Evolutionary conservation across 1,140 invertebrate genomes (phyloP).

Genomic region (Aleiodes sp.): DNA sequence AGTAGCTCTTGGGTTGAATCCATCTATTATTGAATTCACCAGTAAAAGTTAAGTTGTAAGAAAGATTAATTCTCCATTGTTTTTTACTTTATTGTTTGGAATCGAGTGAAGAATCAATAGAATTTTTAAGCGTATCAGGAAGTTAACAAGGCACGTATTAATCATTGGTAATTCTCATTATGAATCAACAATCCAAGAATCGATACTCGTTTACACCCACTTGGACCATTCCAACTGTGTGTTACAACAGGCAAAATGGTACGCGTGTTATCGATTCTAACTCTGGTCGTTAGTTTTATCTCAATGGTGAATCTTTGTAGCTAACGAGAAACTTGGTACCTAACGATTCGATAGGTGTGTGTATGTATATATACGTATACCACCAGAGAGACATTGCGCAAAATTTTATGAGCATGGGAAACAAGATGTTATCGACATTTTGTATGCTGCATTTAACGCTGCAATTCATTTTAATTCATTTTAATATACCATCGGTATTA

Average conservation of each 20-base stretch:
- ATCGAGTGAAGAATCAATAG: background rate
- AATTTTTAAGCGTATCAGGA: background rate
- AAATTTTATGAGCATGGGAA: conserved; percentile 21
- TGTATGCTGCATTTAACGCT: conserved; percentile 5
- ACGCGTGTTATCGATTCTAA: conserved; percentile 20
- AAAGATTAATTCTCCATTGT: too few species aligned
- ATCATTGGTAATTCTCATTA: background rate
- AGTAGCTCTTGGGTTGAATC: background rate
- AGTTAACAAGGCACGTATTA: background rate
- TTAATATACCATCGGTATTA: background rate
- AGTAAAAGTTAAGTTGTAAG: too few species aligned
- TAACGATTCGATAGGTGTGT: background rate
- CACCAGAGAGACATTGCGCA: conserved; percentile 13
- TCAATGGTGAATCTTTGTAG: conserved; percentile 19
- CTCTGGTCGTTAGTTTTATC: conserved; percentile 21
- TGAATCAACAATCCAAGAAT: conserved; percentile 3
- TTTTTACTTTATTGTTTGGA: too few species aligned
- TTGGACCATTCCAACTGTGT: conserved; percentile 7
- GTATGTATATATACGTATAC: background rate
- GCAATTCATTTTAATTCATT: conserved; percentile 13
- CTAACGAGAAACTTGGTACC: conserved; percentile 15
- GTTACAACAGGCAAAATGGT: conserved; percentile 17
- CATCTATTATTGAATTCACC: background rate
- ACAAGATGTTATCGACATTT: conserved; percentile 17
- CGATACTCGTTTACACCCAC: conserved; percentile 22